These are phyloP conservation scores for Sphecodes monilicornis DNA, from an alignment of 2,888 invertebrate species.

Conservation along the genomic window DNA sequence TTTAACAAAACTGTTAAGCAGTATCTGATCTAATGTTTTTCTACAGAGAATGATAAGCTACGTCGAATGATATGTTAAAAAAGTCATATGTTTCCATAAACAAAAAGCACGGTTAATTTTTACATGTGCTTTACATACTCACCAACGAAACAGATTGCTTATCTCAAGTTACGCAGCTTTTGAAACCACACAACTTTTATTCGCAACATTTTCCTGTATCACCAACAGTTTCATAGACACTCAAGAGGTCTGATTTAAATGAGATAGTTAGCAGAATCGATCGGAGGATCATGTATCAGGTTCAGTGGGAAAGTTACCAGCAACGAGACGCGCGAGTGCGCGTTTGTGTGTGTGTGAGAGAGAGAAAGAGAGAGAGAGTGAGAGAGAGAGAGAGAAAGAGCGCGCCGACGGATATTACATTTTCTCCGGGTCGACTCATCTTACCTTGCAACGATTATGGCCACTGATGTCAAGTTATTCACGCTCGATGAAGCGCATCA, in stretches of 20 bases:
- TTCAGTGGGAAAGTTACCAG: slow-evolving; percentile 17
- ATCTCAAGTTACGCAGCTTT: background rate
- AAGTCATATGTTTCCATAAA: background rate
- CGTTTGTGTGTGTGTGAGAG: no score
- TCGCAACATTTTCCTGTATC: background rate
- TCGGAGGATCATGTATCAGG: slow-evolving; percentile 34
- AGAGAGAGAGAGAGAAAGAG: slow-evolving; percentile 7
- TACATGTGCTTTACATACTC: background rate
- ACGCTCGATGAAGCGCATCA: slow-evolving; percentile 61
- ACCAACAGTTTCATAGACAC: background rate
- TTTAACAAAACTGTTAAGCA: background rate
- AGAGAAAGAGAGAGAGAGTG: background rate
- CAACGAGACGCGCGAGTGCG: slow-evolving; percentile 7
- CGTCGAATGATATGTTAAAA: background rate
- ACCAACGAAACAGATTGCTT: background rate
- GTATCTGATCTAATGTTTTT: background rate
- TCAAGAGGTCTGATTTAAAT: background rate
- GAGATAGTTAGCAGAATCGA: slow-evolving; percentile 7
- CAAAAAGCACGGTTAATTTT: background rate
- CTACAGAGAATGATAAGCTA: background rate
- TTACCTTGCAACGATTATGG: slow-evolving; percentile 63
- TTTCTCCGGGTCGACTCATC: slow-evolving; percentile 60
- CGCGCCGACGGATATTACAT: slow-evolving; percentile 58
- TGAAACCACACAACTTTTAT: background rate
- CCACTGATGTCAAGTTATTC: slow-evolving; percentile 63